phyloP scores from a whole-genome alignment of 2,888 invertebrate genomes.

The Chloromyia formosa region DNA sequence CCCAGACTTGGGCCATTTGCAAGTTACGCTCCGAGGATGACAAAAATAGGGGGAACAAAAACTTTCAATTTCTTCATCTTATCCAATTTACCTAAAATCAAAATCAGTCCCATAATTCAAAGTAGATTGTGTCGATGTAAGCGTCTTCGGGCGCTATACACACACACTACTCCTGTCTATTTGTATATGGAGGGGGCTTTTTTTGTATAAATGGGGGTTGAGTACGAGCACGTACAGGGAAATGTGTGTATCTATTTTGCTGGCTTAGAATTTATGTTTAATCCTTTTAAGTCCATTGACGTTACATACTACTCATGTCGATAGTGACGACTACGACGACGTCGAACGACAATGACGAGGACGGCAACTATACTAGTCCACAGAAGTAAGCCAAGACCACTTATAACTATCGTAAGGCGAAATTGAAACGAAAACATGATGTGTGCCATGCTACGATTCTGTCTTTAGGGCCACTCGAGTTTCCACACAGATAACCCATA shows the following conservation, averaged over 20 bases:
- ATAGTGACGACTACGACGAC: slow-evolving; percentile 1
- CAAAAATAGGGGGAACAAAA: too few relatives aligned
- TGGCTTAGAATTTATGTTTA: slow-evolving; percentile 25
- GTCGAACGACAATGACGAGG: slow-evolving; percentile 23
- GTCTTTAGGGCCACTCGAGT: slow-evolving; percentile 8
- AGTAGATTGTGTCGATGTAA: slow-evolving; percentile 1
- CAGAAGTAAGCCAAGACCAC: slow-evolving; percentile 35
- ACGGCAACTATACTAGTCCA: not conserved
- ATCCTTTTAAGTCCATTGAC: slow-evolving; percentile 42
- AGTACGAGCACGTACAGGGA: not conserved
- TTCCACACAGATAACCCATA: not conserved
- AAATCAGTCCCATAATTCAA: slow-evolving; percentile 4
- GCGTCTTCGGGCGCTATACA: not conserved
- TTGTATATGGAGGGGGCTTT: too few relatives aligned
- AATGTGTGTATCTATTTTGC: slow-evolving; percentile 16
- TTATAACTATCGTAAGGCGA: slow-evolving; percentile 25
- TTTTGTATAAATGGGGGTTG: not conserved
- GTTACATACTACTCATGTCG: slow-evolving; percentile 6
- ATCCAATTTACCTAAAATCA: slow-evolving; percentile 22
- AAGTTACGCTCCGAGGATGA: too few relatives aligned
- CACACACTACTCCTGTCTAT: too few relatives aligned
- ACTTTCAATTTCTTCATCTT: slow-evolving; percentile 18
- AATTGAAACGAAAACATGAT: slow-evolving; percentile 27
- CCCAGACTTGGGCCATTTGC: too few relatives aligned
- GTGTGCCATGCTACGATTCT: slow-evolving; percentile 16